Evolutionary conservation across 2,113 vertebrate genomes (phyloP).

Genomic region (Smithornis capensis): DNA sequence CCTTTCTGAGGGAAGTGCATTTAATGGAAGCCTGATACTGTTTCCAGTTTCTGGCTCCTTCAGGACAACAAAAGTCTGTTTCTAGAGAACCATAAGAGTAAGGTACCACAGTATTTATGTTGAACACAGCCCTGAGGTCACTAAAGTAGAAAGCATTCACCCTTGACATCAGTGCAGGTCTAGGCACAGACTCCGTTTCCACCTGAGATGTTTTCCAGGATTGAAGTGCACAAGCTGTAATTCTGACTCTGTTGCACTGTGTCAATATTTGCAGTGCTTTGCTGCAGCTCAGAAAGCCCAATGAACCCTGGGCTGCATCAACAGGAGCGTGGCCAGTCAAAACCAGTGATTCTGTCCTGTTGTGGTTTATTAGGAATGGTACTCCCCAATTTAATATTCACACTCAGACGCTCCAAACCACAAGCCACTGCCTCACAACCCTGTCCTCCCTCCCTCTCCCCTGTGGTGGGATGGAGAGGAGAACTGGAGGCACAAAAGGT

Average conservation of each 20-base stretch:
- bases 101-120: background rate
- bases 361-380: background rate
- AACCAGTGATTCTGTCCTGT: background rate
- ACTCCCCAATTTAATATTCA: background rate
- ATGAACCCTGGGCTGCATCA: background rate
- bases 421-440: background rate
- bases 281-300: background rate
- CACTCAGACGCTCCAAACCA: background rate
- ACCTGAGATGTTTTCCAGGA: background rate
- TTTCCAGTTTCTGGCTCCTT: background rate
- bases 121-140: background rate
- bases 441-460: background rate
- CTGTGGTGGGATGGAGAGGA: background rate
- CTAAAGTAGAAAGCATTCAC: background rate
- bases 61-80: background rate
- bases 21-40: background rate
- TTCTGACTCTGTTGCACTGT: background rate
- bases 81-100: background rate
- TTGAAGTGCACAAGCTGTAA: background rate
- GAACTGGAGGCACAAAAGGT: background rate
- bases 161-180: background rate
- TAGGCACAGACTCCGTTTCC: background rate
- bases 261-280: background rate
- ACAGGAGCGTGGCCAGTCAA: background rate
- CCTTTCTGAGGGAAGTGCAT: background rate